Conservation (phyloP, 1,140 invertebrate genomes). For the Drosophila ambigua region DNA sequence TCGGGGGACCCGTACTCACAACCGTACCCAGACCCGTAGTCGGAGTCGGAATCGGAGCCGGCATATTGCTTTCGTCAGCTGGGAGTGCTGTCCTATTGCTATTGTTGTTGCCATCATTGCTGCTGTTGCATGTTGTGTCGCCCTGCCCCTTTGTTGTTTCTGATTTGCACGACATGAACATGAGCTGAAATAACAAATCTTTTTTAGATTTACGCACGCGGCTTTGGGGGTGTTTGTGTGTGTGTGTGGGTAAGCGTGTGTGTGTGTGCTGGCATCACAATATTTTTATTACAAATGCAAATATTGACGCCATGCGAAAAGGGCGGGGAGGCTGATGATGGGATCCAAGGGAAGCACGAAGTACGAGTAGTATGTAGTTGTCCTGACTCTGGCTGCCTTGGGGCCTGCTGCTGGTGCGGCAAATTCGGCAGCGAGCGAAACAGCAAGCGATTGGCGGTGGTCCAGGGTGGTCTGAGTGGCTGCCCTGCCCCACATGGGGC, state of each 20-base stretch:
- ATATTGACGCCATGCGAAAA: slow-evolving; percentile 66
- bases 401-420: slow-evolving; percentile 16
- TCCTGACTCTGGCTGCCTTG: slow-evolving; percentile 30
- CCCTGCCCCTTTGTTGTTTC: slow-evolving; percentile 27
- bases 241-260: too few species aligned
- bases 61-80: slow-evolving; percentile 60
- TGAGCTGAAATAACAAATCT: slow-evolving; percentile 74
- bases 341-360: too few species aligned
- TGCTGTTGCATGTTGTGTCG: slow-evolving; percentile 26
- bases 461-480: neutral
- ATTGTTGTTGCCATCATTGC: slow-evolving; percentile 24
- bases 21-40: neutral
- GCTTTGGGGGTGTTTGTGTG: slow-evolving; percentile 40
- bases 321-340: neutral
- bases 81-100: slow-evolving; percentile 13
- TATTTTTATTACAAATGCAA: slow-evolving; percentile 83
- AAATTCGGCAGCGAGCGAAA: slow-evolving; percentile 31
- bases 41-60: slow-evolving; percentile 1
- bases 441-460: neutral
- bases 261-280: slow-evolving; percentile 61
- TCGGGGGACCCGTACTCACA: neutral
- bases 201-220: slow-evolving; percentile 77
- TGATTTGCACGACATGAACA: slow-evolving; percentile 60
- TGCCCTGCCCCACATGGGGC: neutral
- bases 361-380: slow-evolving; percentile 25